phyloP scores from a whole-genome alignment of 2,113 vertebrate genomes.

The Acanthochromis polyacanthus region DNA sequence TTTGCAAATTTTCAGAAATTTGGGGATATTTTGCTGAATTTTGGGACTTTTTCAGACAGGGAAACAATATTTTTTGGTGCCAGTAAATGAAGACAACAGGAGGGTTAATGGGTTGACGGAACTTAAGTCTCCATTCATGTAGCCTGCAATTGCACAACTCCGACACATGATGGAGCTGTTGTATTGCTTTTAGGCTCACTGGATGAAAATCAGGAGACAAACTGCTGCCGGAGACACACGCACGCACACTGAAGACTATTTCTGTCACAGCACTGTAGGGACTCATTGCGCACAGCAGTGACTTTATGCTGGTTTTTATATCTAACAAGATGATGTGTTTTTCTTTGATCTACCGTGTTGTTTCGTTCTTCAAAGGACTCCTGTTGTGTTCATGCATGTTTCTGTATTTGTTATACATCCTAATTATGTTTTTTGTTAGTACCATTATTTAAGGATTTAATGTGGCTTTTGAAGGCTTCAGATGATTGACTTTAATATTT shows the following conservation, averaged over 20 bases:
- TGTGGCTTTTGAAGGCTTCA: neutral
- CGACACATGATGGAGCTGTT: constrained; percentile 55
- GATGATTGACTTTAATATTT: neutral
- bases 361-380: neutral
- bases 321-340: neutral
- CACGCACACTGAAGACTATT: neutral
- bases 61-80: too few relatives aligned
- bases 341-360: constrained; percentile 12
- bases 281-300: neutral
- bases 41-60: too few relatives aligned
- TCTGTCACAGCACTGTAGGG: neutral
- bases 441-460: neutral
- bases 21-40: too few relatives aligned
- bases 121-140: too few relatives aligned
- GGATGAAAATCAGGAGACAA: neutral
- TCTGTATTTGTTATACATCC: neutral
- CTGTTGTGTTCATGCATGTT: neutral
- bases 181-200: constrained; percentile 16
- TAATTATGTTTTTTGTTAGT: neutral
- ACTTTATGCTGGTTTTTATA: neutral
- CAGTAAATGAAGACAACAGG: too few relatives aligned
- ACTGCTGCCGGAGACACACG: neutral
- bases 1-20: too few relatives aligned
- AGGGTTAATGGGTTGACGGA: too few relatives aligned
- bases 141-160: accelerated